Evolutionary conservation across 2,888 invertebrate genomes (phyloP), one percentile per base, ranked within the genome.

Genomic region (Drosophila villosipedis): DNA sequence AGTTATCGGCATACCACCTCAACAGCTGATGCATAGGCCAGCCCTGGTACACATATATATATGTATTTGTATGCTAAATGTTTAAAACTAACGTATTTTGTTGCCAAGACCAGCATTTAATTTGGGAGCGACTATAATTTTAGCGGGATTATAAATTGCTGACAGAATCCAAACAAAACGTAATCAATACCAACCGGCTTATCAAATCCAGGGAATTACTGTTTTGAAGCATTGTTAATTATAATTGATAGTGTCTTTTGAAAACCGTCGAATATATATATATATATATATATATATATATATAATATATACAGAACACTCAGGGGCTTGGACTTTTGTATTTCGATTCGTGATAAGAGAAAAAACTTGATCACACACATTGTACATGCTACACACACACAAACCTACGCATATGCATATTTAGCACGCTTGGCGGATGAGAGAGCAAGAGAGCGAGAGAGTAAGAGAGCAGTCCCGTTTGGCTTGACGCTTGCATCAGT

Each of bases 311-410:
- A 55, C 61, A 69, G 68, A 62, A 47, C 71, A 68, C 73, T 76
- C 72, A 63, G 77, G 72, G 33, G 72, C 76, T 77, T 81, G 65
- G 84, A 91, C 87, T 91, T 90, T 89, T 73, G 89, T 78, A 84
- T 84, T 84, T 76, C 74, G 72, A 87, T 87, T 78, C 74, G n/a
- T 86, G 85, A 91, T 86, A 85, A 90, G 91, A 73, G 80, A 54
- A 71, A 43, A 73, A 76, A 69, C 68, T 73, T 76, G 85, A 85
- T 85, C 91, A 78, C 63, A 61, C 69, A 74, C 50, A 55, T 53
- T 61, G 58, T 41, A 33, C 25, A 53, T 63, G 50, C 28, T 28
- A 14, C 25, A 52, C 49, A 12, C 25, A 22, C 31, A 31, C 39
- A 50, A 30, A 19, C n/a, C 33, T 47, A 33, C 28, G n/a, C 52